Conservation (phyloP, 1,140 invertebrate genomes). For the Armadillidium nasatum region DNA sequence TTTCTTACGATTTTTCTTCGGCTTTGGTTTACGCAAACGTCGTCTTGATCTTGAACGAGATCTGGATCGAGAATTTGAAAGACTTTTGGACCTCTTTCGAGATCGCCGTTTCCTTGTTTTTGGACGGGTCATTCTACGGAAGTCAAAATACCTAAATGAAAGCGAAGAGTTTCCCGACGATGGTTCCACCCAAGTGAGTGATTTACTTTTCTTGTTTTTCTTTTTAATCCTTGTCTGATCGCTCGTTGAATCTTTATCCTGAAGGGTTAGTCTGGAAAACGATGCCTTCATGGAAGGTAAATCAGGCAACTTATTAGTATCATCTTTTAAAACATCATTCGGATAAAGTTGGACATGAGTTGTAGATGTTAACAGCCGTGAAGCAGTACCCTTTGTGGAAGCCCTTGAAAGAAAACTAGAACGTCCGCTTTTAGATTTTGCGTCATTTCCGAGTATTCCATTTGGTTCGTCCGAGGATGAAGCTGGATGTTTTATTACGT, state of each 20-base stretch:
- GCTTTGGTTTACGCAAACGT: not conserved
- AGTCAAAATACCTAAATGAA: not conserved
- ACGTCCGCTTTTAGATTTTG: not conserved
- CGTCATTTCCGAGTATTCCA: not conserved
- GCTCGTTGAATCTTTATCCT: not conserved
- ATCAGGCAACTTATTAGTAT: not conserved
- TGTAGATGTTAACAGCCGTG: not conserved
- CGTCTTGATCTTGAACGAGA: not conserved
- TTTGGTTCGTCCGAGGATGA: not conserved
- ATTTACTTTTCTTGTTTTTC: not conserved
- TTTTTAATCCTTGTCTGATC: not conserved
- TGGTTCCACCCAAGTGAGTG: not conserved
- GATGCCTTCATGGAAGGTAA: not conserved
- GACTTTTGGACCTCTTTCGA: not conserved
- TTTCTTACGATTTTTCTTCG: not conserved
- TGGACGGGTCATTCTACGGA: not conserved
- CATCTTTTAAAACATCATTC: not conserved
- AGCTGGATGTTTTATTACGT: not conserved
- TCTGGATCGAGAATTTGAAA: not conserved
- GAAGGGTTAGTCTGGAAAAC: not conserved
- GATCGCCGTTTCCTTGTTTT: not conserved
- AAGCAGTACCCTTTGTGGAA: not conserved
- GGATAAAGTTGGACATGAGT: not conserved
- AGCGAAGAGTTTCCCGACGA: not conserved
- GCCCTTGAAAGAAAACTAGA: not conserved